Base-by-base conservation (phyloP, 2,113 vertebrate species). In the Bos indicus region DNA sequence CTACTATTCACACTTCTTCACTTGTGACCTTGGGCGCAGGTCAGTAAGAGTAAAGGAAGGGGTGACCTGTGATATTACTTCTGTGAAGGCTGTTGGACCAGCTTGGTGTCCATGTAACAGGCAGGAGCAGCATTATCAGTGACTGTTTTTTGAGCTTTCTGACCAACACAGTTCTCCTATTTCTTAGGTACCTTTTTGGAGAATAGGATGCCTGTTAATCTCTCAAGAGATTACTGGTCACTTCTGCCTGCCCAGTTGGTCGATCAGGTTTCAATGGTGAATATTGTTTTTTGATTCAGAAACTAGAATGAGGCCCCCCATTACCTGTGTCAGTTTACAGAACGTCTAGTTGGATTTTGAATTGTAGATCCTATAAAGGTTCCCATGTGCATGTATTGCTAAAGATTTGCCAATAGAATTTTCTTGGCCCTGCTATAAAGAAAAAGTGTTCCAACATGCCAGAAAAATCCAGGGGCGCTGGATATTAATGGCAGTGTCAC, bases 401-500 rank as follows among this genome's bases (percentile, higher is more conserved):
- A 94, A 97, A 96, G 96, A 96, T 96, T 86, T 96, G 95, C 97
- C 96, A 87, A 92, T 97, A 97, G 96, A 96, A 97, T 97, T 97
- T 98, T 94, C 96, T 96, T 97, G 88, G 93, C 90, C 78, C 85
- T 74, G 78, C 95, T 97, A 81, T 96, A 96, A 97, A 94, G 94
- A 97, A 94, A 96, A 96, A 87, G 88, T 74, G n/a, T 48, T 97
- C 88, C 86, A 48, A 90, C 78, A 23, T 96, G 95, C 92, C 88
- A 74, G 78, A 97, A 95, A 71, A 89, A 97, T 98, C 98, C 86
- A 93, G 97, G 96, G 96, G 46, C 10, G 0, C 97, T 48, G 51
- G 97, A 97, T 97, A 98, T 98, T 98, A 98, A 98, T 98, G 97
- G 52, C 46, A 9, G 85, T 96, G 98, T 97, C 98, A 96, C 85